Conservation (phyloP, 2,113 vertebrate genomes). For the Dolichotis patagonum region DNA sequence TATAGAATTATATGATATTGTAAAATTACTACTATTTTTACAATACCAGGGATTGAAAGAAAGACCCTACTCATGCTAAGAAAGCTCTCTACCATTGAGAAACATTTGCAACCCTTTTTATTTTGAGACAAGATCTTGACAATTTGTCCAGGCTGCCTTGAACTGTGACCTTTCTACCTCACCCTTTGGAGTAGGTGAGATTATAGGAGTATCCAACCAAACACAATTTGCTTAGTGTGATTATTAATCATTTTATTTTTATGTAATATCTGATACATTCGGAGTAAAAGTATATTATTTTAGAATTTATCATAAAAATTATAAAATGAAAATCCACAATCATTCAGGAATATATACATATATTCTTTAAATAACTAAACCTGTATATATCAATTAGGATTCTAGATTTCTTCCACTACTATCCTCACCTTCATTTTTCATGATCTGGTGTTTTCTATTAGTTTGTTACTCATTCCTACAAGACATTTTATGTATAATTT, state of each 20-base stretch:
- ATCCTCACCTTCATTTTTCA: neutral
- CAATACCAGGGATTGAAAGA: neutral
- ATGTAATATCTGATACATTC: neutral
- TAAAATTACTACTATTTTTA: neutral
- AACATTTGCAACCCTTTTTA: neutral
- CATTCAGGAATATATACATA: neutral
- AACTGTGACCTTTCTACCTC: neutral
- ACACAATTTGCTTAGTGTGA: neutral
- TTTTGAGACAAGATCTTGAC: neutral
- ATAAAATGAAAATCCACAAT: neutral
- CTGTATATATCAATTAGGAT: neutral
- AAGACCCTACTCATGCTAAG: neutral
- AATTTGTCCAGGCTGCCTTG: neutral
- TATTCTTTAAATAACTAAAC: neutral
- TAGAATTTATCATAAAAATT: slow-evolving; percentile 12
- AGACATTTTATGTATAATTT: neutral
- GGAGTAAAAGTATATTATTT: neutral
- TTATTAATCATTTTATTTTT: neutral
- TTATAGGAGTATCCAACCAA: neutral
- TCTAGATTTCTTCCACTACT: neutral
- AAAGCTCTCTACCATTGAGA: neutral
- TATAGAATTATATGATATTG: neutral
- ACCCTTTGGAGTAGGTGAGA: neutral
- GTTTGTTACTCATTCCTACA: neutral
- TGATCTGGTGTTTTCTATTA: neutral